Base-by-base conservation (phyloP, 2,888 invertebrate genomes). In the Synanthedon myopaeformis region DNA sequence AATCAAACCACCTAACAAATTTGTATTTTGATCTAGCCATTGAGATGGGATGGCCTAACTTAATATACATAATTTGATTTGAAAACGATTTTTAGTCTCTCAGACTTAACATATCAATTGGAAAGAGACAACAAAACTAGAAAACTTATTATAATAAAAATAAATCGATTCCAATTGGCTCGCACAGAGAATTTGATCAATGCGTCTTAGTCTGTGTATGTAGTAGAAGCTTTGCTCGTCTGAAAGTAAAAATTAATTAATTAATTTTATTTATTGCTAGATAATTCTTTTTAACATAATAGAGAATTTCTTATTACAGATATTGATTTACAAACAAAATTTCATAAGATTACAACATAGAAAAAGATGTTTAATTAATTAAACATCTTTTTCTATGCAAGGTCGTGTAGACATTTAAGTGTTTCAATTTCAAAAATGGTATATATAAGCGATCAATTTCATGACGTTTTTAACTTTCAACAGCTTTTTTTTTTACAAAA, bases 191-290 rank as follows among this genome's bases (percentile, higher is more conserved):
- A 23, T 23, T 23, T 23, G 23, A 57, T 59, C 61, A 77, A 79
- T 53, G 77, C 72, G 65, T 82, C 79, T 5, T 74, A 75, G 59
- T 84, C 82, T 52, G 75, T 64, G 59, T 74, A 82, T 48, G 80
- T 73, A 45, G 80, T 73, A 28, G 78, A 71, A 12, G 71, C 74
- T 72, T 83, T 84, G 63, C 81, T 83, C 6, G 79, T 82, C 84
- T 84, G 81, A 59, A 82, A 23, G 23, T 23, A 23, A 23, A 23
- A 83, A 1, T 11, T 19, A 17, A 8, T 4, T 17, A 19, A 8
- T 49, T 12, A 12, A 28, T 8, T 28, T 6, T 35, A 35, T 35
- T 35, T 35, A 35, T 35, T 35, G 35, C 10, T 35, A 35, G 2
- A 3, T 10, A 10, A 35, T 35, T 10, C 6, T 10, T 35, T 10